These are phyloP conservation scores for Chlorodrepanis virens DNA, from an alignment of 2,113 vertebrate genomes.

Conservation along the genomic window DNA sequence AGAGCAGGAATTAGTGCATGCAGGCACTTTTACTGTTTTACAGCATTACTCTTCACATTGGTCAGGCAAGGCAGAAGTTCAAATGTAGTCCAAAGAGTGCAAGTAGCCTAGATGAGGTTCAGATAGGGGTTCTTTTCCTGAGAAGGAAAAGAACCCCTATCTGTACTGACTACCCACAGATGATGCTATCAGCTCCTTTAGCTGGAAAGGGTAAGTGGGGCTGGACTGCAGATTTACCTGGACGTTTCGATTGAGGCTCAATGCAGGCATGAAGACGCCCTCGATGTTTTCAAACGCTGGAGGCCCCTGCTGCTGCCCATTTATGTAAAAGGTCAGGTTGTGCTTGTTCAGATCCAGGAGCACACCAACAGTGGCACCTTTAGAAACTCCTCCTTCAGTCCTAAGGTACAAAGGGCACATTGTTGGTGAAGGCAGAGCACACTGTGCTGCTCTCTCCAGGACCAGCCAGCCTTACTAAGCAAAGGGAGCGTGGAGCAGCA, in stretches of 20 bases:
- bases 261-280: conserved; percentile 92
- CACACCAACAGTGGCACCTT: conserved; percentile 89
- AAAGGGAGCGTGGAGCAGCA: not conserved
- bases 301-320: conserved; percentile 94
- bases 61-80: not conserved
- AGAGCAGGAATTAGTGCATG: not conserved
- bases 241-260: conserved; percentile 97
- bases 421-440: not conserved
- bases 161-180: not conserved
- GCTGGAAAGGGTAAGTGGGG: not conserved
- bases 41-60: not conserved
- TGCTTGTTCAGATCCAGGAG: conserved; percentile 92
- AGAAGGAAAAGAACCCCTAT: not conserved
- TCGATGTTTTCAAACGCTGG: conserved; percentile 92
- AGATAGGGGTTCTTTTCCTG: not conserved
- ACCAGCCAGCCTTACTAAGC: not conserved
- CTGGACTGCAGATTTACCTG: conserved; percentile 77
- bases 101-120: not conserved
- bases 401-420: conserved; percentile 59
- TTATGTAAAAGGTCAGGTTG: conserved; percentile 92
- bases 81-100: not conserved
- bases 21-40: not conserved
- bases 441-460: not conserved
- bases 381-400: conserved; percentile 93
- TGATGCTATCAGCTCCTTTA: not conserved